Conservation (phyloP, 2,113 vertebrate genomes). For the Tragelaphus scriptus region DNA sequence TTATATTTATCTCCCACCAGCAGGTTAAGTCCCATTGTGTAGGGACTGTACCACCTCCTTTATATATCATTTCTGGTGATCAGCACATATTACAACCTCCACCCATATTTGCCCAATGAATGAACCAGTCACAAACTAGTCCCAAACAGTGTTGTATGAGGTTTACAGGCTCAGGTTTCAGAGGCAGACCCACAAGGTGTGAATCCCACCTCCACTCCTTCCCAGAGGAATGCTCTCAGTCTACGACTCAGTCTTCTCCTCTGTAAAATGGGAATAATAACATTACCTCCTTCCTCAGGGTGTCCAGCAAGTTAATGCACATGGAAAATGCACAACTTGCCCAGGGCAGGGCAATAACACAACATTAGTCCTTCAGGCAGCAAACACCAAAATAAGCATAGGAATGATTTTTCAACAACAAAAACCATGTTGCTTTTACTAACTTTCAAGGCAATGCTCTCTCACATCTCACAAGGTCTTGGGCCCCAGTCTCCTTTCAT, state of each 20-base stretch:
- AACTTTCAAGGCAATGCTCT: neutral
- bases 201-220: neutral
- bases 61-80: neutral
- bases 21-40: neutral
- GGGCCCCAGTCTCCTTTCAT: accelerated
- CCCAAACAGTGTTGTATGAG: neutral
- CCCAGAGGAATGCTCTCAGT: too few species aligned
- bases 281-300: neutral
- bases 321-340: accelerated
- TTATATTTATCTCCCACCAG: neutral
- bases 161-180: neutral
- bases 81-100: neutral
- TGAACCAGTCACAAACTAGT: neutral
- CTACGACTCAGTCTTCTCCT: neutral
- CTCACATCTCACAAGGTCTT: neutral
- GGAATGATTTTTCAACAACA: neutral
- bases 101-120: neutral
- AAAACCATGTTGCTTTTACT: neutral
- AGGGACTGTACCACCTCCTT: neutral
- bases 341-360: accelerated
- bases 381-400: accelerated
- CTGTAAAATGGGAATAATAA: neutral
- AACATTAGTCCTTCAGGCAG: neutral
- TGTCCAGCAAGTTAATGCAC: neutral
- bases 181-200: neutral